These are phyloP conservation scores for Heterocephalus glaber DNA, from an alignment of 2,113 vertebrate genomes.

Conservation along the genomic window DNA sequence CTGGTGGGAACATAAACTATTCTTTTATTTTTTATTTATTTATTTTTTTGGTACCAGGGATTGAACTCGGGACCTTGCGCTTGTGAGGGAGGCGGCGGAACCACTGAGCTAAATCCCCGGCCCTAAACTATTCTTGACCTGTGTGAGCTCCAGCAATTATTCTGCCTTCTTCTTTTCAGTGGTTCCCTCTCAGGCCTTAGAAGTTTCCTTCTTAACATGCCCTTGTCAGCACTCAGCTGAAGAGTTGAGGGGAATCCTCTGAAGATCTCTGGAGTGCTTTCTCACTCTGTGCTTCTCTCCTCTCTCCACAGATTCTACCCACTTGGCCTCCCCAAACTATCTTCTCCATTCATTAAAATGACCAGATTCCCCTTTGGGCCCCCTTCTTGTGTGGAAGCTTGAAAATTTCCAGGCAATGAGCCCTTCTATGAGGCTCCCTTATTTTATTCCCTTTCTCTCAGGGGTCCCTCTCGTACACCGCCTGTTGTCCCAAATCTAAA, in stretches of 20 bases:
- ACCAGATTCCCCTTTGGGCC: neutral
- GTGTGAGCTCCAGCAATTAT: neutral
- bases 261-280: neutral
- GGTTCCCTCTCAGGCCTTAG: neutral
- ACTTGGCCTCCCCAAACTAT: neutral
- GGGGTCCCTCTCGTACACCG: neutral
- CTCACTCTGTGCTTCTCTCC: neutral
- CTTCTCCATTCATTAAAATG: neutral
- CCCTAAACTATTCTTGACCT: neutral
- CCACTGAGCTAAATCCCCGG: no score
- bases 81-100: no score
- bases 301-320: neutral
- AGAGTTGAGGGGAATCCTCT: neutral
- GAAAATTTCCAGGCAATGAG: neutral
- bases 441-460: neutral
- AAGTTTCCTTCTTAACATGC: neutral
- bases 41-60: no score
- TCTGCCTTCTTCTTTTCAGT: neutral
- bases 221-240: neutral
- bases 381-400: neutral
- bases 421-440: neutral
- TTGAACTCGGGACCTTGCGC: no score
- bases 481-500: neutral
- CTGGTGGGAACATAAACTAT: neutral
- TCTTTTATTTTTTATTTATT: no score